Evolutionary conservation across 2,797 vertebrate species (phyloP).

Genomic region (Pangasius larnaudii): DNA sequence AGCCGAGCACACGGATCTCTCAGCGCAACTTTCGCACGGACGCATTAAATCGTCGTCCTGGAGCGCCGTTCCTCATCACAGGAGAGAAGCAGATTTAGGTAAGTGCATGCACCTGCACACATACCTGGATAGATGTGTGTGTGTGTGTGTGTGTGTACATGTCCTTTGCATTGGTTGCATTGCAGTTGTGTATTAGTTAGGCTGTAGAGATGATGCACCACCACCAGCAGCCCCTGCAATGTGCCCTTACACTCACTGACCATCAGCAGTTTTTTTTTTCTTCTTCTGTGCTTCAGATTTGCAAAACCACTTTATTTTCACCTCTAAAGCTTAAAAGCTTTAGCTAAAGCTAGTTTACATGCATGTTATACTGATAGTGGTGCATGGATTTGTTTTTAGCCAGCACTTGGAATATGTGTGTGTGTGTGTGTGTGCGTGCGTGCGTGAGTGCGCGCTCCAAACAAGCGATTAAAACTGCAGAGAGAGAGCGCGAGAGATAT

Average conservation of each 20-base stretch:
- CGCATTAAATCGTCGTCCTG: conserved; percentile 74
- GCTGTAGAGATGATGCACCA: conserved; percentile 63
- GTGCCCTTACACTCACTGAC: conserved; percentile 39
- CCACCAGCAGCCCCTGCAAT: conserved; percentile 37
- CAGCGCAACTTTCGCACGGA: conserved; percentile 80
- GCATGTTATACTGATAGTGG: neutral
- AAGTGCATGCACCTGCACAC: conserved; percentile 56
- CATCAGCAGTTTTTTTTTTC: conserved; percentile 13
- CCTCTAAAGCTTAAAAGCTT: neutral
- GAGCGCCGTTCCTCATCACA: conserved; percentile 73
- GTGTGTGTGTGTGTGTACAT: neutral
- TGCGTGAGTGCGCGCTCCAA: conserved; percentile 16
- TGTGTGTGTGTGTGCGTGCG: conserved; percentile 21
- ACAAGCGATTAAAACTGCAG: conserved; percentile 31
- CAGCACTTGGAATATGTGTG: neutral
- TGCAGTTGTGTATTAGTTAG: conserved; percentile 58
- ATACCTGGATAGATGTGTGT: neutral
- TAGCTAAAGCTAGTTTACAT: neutral
- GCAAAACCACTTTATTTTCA: neutral
- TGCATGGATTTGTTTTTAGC: conserved; percentile 12
- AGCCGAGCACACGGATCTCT: conserved; percentile 77
- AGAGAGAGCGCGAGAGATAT: conserved; percentile 43
- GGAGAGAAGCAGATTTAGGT: conserved; percentile 83
- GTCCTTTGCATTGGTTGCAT: conserved; percentile 21
- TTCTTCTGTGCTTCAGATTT: conserved; percentile 51